Evolutionary conservation across 2,797 vertebrate genomes (phyloP).

Genomic region (Tympanoctomys barrerae): DNA sequence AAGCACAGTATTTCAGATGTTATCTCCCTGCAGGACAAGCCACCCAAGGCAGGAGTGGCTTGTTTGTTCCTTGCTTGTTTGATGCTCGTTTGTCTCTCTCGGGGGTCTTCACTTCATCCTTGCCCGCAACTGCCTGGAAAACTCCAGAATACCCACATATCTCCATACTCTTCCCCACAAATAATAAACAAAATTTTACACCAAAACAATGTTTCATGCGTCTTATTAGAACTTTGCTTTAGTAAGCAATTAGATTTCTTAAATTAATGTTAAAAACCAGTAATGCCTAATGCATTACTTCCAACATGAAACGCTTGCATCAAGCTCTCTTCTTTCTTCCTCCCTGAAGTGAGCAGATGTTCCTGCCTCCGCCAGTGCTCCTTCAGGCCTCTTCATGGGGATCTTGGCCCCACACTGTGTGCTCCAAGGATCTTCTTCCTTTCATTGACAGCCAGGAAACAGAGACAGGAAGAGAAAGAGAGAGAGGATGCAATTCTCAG

Average conservation of each 20-base stretch:
- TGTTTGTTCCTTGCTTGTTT: neutral
- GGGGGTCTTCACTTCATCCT: neutral
- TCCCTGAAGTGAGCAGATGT: neutral
- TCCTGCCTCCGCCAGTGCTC: neutral
- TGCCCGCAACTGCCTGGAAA: neutral
- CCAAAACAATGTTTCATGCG: neutral
- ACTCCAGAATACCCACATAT: neutral
- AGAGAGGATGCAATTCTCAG: neutral
- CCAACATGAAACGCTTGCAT: neutral
- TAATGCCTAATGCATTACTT: neutral
- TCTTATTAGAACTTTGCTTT: neutral
- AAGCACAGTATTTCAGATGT: neutral
- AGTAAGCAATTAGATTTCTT: neutral
- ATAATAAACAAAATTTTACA: neutral
- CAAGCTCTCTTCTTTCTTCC: neutral
- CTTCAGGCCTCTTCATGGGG: neutral
- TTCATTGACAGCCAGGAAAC: neutral
- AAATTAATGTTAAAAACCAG: neutral
- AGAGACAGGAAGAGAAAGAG: neutral
- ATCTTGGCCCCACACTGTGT: too few species aligned
- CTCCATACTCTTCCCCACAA: neutral
- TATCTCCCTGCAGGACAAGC: neutral
- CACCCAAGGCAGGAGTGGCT: too few species aligned
- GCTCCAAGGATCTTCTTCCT: neutral
- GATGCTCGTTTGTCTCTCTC: too few species aligned